Evolutionary conservation across 2,113 vertebrate genomes (phyloP).

Genomic region (Hemicordylus capensis): DNA sequence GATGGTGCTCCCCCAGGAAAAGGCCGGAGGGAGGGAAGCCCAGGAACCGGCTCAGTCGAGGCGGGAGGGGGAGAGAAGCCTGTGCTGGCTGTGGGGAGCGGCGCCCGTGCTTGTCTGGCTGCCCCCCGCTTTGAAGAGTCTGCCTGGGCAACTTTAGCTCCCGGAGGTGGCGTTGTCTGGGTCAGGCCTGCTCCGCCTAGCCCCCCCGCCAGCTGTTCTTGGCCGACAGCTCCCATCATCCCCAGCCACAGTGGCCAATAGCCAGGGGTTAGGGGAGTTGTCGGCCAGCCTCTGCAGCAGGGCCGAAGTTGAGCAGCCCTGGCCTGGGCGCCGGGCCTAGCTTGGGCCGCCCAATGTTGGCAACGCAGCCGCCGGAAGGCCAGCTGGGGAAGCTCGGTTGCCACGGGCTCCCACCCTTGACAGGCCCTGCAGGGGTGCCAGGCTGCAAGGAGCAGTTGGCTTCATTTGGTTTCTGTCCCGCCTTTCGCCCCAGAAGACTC

Average conservation of each 20-base stretch:
- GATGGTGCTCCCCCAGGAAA: constrained; percentile 21
- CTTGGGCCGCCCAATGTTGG: not conserved
- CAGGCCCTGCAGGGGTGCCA: no score
- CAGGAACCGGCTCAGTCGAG: not conserved
- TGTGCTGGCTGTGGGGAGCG: constrained; percentile 60
- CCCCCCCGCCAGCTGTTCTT: no score
- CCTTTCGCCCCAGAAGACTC: no score
- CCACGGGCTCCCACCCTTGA: fast-evolving
- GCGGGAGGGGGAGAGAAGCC: constrained; percentile 55
- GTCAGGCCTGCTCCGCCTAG: no score
- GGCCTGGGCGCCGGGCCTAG: no score
- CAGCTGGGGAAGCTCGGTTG: not conserved
- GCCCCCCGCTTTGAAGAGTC: constrained; percentile 37
- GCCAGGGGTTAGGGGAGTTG: no score
- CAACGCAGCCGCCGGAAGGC: not conserved
- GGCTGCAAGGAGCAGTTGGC: no score
- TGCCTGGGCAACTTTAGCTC: fast-evolving
- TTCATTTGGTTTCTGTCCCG: no score
- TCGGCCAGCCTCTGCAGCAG: no score
- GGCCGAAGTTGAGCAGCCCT: no score
- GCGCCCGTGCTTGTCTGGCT: not conserved
- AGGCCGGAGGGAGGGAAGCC: constrained; percentile 38
- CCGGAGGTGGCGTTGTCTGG: not conserved
- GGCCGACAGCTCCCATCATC: no score
- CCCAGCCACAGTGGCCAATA: no score